These are phyloP conservation scores for Cataglyphis rosenhaueri DNA, from an alignment of 2,888 invertebrate species.

Conservation along the genomic window DNA sequence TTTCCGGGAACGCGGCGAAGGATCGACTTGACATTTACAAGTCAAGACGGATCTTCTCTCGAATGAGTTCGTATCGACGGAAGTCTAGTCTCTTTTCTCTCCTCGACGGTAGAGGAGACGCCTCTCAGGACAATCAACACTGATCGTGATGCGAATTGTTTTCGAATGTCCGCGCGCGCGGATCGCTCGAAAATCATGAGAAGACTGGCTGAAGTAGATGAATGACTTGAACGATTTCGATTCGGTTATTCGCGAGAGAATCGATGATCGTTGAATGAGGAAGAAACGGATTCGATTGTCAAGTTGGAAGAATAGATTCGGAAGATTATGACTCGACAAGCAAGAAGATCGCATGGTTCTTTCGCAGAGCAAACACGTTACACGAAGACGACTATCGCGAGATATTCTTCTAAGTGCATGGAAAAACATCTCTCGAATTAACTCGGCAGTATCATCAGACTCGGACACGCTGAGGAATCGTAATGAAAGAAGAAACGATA, in stretches of 20 bases:
- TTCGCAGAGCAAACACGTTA: background rate
- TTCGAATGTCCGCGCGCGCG: background rate
- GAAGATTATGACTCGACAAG: background rate
- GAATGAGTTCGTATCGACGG: constrained; percentile 25
- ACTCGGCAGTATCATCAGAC: background rate
- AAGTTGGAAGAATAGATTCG: constrained; percentile 5
- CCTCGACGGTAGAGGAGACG: constrained; percentile 26
- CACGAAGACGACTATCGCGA: background rate
- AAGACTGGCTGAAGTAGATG: background rate
- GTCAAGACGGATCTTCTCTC: constrained; percentile 15
- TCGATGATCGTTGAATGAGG: background rate
- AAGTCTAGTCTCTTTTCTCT: constrained; percentile 42
- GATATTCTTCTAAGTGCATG: background rate
- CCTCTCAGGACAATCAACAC: background rate
- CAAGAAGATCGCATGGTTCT: background rate
- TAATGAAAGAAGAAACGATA: background rate
- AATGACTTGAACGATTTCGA: constrained; percentile 8
- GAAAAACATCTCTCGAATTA: background rate
- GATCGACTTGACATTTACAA: constrained; percentile 15
- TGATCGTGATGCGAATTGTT: background rate
- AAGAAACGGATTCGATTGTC: background rate
- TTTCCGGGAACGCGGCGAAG: constrained; percentile 13
- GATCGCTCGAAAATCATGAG: constrained; percentile 30
- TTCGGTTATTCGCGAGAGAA: background rate
- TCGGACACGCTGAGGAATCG: background rate